These are phyloP conservation scores for Psittacula echo DNA, from an alignment of 2,797 vertebrate genomes.

Conservation along the genomic window DNA sequence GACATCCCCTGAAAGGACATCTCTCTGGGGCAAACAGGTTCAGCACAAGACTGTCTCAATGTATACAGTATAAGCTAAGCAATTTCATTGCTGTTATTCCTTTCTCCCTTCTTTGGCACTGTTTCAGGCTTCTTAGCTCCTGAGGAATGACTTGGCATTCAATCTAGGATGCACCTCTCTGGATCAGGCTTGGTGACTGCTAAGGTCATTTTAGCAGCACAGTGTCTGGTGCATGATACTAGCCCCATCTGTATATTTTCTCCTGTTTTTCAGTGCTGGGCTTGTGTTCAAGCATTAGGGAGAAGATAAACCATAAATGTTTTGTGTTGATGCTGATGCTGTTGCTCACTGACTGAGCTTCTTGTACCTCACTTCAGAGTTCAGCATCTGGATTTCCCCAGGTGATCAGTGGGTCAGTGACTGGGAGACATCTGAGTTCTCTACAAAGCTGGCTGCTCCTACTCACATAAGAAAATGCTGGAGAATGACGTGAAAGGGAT, in stretches of 20 bases:
- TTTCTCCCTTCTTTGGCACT: not conserved
- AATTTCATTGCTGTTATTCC: not conserved
- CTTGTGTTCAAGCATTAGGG: not conserved
- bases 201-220: not conserved
- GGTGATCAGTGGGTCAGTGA: not conserved
- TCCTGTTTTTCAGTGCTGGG: not conserved
- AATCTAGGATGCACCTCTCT: not conserved
- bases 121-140: not conserved
- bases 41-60: not conserved
- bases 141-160: not conserved
- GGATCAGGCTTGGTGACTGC: not conserved
- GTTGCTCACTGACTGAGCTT: not conserved
- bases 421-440: not conserved
- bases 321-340: not conserved
- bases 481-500: not conserved
- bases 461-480: not conserved
- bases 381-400: not conserved
- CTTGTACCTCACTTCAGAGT: not conserved
- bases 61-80: not conserved
- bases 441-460: not conserved
- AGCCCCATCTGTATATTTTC: not conserved
- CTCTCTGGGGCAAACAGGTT: not conserved
- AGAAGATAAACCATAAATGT: not conserved
- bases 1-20: not conserved
- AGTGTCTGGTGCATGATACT: not conserved